Evolutionary conservation across 2,888 invertebrate genomes (phyloP).

Genomic region (Lydus trimaculatus): DNA sequence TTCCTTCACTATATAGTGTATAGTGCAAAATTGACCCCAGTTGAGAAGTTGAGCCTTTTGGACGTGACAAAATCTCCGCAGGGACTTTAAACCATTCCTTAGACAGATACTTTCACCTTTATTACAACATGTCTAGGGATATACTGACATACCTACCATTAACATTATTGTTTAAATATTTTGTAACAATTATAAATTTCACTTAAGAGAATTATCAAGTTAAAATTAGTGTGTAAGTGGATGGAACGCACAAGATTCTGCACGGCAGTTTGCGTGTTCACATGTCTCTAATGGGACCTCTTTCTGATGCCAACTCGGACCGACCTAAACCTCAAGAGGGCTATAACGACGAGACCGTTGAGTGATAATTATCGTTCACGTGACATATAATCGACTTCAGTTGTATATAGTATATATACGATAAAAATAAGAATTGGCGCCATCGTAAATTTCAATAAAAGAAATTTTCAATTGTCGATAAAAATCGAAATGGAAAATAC

Average conservation of each 20-base stretch:
- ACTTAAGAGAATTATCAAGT: neutral
- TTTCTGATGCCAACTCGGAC: conserved; percentile 26
- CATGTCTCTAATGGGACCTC: conserved; percentile 36
- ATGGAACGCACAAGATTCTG: conserved; percentile 24
- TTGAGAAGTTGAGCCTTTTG: conserved; percentile 53
- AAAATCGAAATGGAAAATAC: conserved; percentile 30
- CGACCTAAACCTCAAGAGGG: conserved; percentile 42
- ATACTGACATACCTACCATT: neutral
- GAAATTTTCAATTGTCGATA: neutral
- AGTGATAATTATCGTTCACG: conserved; percentile 58
- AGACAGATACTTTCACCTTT: conserved; percentile 9
- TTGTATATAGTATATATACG: neutral
- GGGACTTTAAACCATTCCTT: conserved; percentile 54
- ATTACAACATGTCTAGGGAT: neutral
- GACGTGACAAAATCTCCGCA: conserved; percentile 62
- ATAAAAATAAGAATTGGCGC: neutral
- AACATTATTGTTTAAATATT: neutral
- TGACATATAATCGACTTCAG: conserved; percentile 58
- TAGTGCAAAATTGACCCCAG: conserved; percentile 50
- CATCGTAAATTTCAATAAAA: conserved; percentile 3
- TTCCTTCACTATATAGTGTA: too few relatives aligned
- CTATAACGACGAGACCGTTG: conserved; percentile 37
- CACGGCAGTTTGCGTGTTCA: conserved; percentile 48
- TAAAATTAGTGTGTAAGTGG: neutral
- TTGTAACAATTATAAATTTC: neutral